Evolutionary conservation across 2,888 invertebrate species (phyloP), one percentile per base, ranked within the genome.

Genomic region (Orthonevra nobilis): DNA sequence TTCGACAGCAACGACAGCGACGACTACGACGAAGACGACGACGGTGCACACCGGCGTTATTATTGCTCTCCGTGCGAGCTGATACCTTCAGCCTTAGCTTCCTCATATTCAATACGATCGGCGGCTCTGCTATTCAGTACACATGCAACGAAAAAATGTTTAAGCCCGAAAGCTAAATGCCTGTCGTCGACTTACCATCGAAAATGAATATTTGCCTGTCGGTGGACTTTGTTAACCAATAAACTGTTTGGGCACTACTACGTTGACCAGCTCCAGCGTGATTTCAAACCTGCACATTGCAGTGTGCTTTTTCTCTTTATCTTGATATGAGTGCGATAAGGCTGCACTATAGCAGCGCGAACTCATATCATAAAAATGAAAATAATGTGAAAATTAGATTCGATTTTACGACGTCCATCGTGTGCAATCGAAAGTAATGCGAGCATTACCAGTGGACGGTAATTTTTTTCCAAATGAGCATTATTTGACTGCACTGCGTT

Each of bases 331-430:
- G 14, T 44, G 9, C 73, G 73, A 79, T 73, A 68, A 72, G 64
- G 23, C 3, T 23, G 23, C 23, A 23, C 46, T 36, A 10, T 32
- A 69, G 44, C 28, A 50, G 79, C 34, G 66, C 61, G 66, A 73
- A 66, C 73, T 79, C 66, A 73, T 72, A 74, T 81, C 81, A 69
- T 81, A 69, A 81, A n/a, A 81, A 81, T 64, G 52, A 81, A 81
- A 81, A 81, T 81, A 74, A 81, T 81, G 81, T 60, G 61, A 68
- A 69, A 81, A 81, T 81, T 81, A 81, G 74, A 74, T 81, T 74
- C 63, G 64, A 74, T 69, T 79, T 79, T 79, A 74, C 63, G 81
- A 74, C 64, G 68, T 42, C 81, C 68, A 81, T n/a, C n/a, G 74
- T 63, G 68, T 44, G 68, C 68, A 69, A 69, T 74, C 63, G 68